Evolutionary conservation across 2,797 vertebrate genomes (phyloP).

Genomic region (Lacerta agilis): DNA sequence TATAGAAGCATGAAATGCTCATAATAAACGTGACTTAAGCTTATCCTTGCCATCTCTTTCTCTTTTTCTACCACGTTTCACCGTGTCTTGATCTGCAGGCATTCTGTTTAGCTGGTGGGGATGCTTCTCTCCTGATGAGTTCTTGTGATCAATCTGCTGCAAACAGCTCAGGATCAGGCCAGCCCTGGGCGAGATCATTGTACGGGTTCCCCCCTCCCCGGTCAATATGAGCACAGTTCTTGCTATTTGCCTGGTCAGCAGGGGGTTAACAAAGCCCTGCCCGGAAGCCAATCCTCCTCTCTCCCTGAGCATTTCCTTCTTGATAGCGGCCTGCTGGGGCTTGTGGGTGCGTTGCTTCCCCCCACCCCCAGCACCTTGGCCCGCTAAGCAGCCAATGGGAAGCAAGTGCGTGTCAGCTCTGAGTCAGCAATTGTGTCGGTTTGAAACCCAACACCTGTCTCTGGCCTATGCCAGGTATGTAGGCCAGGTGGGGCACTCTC

Average conservation of each 20-base stretch:
- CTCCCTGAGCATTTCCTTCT: constrained; percentile 29
- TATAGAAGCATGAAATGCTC: no score
- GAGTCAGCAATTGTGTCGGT: constrained; percentile 32
- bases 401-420: background rate
- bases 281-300: background rate
- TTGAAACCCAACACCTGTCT: constrained; percentile 17
- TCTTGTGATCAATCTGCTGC: background rate
- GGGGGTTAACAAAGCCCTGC: constrained; percentile 31
- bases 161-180: no score
- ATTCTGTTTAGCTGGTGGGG: no score
- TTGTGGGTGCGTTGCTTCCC: background rate
- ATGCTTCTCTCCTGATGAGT: background rate
- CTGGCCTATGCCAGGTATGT: background rate
- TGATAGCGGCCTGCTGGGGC: constrained; percentile 36
- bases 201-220: no score
- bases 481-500: background rate
- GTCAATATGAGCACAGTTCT: background rate
- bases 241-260: background rate
- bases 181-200: no score
- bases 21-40: no score
- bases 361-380: background rate
- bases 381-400: constrained; percentile 20
- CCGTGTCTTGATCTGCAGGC: no score
- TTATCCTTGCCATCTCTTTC: no score
- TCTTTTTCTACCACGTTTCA: no score